Percentiles rank a stretch among this genome's conserved stretches.
Evolutionary conservation across 2,113 vertebrate genomes (phyloP).

Genomic region (Rostratula benghalensis): DNA sequence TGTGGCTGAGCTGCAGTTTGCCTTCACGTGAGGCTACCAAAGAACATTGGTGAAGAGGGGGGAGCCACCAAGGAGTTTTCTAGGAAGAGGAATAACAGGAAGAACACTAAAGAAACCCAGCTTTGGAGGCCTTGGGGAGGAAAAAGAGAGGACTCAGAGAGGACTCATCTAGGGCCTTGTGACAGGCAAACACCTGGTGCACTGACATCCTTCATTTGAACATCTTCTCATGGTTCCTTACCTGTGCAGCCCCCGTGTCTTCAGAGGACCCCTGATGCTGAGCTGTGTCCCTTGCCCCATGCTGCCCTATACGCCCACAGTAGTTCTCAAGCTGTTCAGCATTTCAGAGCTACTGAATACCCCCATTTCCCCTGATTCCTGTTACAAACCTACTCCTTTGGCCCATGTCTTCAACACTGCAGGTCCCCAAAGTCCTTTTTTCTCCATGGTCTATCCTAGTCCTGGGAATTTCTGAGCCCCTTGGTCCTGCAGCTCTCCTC

Average conservation of each 20-base stretch:
- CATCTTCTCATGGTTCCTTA: not conserved
- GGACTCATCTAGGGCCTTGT: not conserved
- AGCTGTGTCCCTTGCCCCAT: not conserved
- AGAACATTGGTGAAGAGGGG: not conserved
- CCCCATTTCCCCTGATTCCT: not conserved
- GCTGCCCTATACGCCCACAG: rapidly evolving
- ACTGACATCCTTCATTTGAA: not conserved
- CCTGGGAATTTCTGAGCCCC: not conserved
- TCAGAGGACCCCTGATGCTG: not conserved
- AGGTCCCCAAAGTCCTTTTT: not conserved
- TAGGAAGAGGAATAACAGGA: not conserved
- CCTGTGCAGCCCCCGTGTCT: not conserved
- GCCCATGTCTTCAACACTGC: not conserved
- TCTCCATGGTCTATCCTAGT: not conserved
- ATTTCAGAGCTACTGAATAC: not conserved
- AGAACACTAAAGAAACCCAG: not conserved
- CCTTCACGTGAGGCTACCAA: not conserved
- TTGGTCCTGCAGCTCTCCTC: not conserved
- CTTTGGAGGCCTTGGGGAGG: too few species aligned
- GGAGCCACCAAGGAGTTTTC: not conserved
- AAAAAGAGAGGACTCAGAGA: not conserved
- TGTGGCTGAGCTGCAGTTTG: not conserved
- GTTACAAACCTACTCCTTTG: not conserved
- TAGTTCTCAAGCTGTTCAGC: not conserved
- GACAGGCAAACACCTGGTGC: rapidly evolving